phyloP scores from a whole-genome alignment of 2,888 invertebrate genomes.

The Drosophila tripunctata region DNA sequence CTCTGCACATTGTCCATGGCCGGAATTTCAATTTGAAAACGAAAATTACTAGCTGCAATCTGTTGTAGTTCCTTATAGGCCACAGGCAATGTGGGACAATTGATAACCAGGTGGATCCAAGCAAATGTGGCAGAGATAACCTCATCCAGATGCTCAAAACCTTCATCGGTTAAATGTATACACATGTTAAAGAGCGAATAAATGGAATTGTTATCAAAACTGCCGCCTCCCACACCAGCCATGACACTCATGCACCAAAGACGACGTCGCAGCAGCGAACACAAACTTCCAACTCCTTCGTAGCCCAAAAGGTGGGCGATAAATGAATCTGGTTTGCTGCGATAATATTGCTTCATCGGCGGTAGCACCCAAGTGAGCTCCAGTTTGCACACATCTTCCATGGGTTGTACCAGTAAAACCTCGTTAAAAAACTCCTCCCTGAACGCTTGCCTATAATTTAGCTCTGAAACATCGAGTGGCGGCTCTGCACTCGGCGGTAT shows the following conservation, averaged over 20 bases:
- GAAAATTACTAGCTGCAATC: constrained; percentile 90
- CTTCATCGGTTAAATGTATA: constrained; percentile 91
- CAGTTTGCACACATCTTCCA: constrained; percentile 89
- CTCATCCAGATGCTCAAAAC: constrained; percentile 88
- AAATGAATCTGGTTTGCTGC: constrained; percentile 86
- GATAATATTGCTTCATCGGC: constrained; percentile 75
- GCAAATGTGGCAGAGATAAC: constrained; percentile 91
- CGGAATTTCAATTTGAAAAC: constrained; percentile 89
- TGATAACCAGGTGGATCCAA: constrained; percentile 90
- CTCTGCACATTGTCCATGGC: constrained; percentile 92
- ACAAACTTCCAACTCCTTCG: constrained; percentile 93
- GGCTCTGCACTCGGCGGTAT: constrained; percentile 89
- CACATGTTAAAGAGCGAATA: constrained; percentile 90
- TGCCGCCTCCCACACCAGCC: constrained; percentile 89
- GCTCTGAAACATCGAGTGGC: constrained; percentile 86
- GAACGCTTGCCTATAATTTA: constrained; percentile 79
- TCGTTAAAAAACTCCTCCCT: constrained; percentile 74
- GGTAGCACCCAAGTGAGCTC: constrained; percentile 83
- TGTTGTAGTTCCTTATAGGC: constrained; percentile 86
- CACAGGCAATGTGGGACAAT: constrained; percentile 48
- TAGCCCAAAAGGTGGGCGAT: constrained; percentile 91
- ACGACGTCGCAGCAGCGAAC: constrained; percentile 88
- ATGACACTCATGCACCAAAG: constrained; percentile 91
- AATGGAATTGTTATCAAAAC: constrained; percentile 91
- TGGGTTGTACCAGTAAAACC: constrained; percentile 89